Evolutionary conservation across 1,140 invertebrate species (phyloP).

Genomic region (Coenobita brevimanus): DNA sequence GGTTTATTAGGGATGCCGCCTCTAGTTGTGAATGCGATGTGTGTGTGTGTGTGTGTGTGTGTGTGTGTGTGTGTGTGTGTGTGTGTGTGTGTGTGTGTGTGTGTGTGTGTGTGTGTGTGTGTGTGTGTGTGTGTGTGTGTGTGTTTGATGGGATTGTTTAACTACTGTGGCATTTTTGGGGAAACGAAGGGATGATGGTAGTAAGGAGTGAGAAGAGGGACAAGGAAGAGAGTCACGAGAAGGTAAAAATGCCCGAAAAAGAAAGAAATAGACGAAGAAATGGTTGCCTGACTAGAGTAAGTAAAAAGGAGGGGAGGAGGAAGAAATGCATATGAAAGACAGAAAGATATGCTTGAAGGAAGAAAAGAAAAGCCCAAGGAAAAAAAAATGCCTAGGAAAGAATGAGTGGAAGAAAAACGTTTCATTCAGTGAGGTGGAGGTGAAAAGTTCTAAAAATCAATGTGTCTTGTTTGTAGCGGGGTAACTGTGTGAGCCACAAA

Average conservation of each 20-base stretch:
- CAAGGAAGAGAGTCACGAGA: neutral
- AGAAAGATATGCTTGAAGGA: neutral
- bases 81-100: slow-evolving; percentile 1
- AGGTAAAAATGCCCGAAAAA: too few species aligned
- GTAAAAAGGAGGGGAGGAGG: neutral
- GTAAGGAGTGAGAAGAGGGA: neutral
- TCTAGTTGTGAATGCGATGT: neutral
- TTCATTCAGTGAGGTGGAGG: too few species aligned
- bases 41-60: too few species aligned
- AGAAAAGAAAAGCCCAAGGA: neutral
- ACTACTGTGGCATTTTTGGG: neutral
- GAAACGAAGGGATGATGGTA: neutral
- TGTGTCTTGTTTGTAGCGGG: too few species aligned
- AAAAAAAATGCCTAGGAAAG: neutral
- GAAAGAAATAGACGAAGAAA: too few species aligned
- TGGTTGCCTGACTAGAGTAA: neutral
- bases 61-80: slow-evolving; percentile 11
- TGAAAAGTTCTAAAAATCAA: too few species aligned
- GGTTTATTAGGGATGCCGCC: neutral
- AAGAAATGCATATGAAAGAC: neutral
- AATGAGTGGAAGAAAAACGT: too few species aligned
- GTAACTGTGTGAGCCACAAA: too few species aligned
- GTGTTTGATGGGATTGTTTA: slow-evolving; percentile 6
- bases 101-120: neutral
- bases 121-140: neutral